These are phyloP conservation scores for Adineta ricciae DNA, from an alignment of 2,888 invertebrate genomes.

Conservation along the genomic window DNA sequence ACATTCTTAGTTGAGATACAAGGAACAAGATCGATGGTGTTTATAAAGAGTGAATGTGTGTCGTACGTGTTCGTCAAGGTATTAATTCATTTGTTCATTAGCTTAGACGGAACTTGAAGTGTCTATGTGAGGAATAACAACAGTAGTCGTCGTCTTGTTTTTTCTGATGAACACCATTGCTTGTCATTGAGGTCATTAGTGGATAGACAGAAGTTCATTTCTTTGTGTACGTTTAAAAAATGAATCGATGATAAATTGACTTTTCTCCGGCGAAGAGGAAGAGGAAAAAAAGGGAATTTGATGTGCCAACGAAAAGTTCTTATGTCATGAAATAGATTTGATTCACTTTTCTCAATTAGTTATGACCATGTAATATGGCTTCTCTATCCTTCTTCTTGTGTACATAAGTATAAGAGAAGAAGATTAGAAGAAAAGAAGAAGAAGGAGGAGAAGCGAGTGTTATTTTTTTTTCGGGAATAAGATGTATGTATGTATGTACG, in stretches of 20 bases:
- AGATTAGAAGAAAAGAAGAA: not conserved
- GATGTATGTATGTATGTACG: not conserved
- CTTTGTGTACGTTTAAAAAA: not conserved
- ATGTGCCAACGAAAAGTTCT: not conserved
- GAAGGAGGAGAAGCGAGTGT: not conserved
- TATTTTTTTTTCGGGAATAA: not conserved
- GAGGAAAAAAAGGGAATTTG: not conserved
- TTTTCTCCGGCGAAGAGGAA: not conserved
- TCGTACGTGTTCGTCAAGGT: not conserved
- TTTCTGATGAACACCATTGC: not conserved
- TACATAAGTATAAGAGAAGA: not conserved
- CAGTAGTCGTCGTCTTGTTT: not conserved
- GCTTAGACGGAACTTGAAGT: not conserved
- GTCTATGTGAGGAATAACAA: not conserved
- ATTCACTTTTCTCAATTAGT: constrained; percentile 13
- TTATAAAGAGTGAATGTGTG: not conserved
- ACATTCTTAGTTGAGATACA: not conserved
- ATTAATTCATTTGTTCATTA: constrained; percentile 9
- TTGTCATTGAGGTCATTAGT: not conserved
- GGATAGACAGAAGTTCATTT: not conserved
- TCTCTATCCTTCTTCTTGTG: not conserved
- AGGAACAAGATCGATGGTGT: not conserved
- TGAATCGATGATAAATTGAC: not conserved
- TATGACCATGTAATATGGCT: not conserved
- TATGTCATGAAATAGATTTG: not conserved